Evolutionary conservation across 2,113 vertebrate species (phyloP).

Genomic region (Neolamprologus longior): DNA sequence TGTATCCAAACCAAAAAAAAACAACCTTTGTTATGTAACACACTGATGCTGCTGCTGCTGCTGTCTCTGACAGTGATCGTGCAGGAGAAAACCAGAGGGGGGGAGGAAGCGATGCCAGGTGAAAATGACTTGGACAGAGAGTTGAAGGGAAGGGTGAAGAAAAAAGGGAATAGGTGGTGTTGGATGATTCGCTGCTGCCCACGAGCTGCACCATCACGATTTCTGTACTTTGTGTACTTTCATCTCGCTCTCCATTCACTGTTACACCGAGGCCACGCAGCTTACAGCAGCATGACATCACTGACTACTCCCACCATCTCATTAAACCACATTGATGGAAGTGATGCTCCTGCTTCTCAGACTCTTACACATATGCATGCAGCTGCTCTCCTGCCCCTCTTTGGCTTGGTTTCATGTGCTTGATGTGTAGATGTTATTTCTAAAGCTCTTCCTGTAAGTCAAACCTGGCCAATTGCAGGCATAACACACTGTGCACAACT

Average conservation of each 20-base stretch:
- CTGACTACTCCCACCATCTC: background rate
- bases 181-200: background rate
- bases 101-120: background rate
- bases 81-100: slow-evolving; percentile 1
- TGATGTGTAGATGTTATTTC: background rate
- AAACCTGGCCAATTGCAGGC: background rate
- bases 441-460: background rate
- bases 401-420: background rate
- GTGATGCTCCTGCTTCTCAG: slow-evolving; percentile 12
- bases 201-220: background rate
- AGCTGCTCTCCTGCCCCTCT: background rate
- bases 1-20: slow-evolving; percentile 31
- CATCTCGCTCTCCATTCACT: background rate
- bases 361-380: background rate
- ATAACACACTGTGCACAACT: background rate
- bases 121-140: background rate
- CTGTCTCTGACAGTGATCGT: slow-evolving; percentile 19
- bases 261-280: background rate
- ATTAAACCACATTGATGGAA: slow-evolving; percentile 35
- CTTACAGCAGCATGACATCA: slow-evolving; percentile 59
- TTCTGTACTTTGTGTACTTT: slow-evolving; percentile 32
- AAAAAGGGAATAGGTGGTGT: background rate
- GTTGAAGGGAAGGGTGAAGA: background rate
- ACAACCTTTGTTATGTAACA: slow-evolving; percentile 64
- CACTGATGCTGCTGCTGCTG: slow-evolving; percentile 36